Base-by-base conservation (phyloP, 2,797 vertebrate species). In the Sebastes reedi region DNA sequence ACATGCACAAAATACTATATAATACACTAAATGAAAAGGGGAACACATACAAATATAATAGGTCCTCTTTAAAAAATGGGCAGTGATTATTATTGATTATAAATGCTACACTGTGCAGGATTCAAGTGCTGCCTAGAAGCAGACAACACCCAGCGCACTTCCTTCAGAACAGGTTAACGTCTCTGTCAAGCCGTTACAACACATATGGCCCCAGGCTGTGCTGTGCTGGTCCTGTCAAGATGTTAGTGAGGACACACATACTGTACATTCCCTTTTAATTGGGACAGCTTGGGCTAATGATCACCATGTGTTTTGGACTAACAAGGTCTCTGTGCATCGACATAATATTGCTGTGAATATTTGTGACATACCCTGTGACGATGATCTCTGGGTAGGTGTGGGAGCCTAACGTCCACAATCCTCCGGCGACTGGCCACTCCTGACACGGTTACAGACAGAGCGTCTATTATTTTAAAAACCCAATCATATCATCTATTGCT, bases 321-420 rank as follows among this genome's bases (percentile, higher is more conserved):
- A 8, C 16, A 29, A 36, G n/a, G 5, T 25, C 20, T 24, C 39
- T 65, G 8, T 39, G 29, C 24, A 30, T 13, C 3, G n/a, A 77
- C 25, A 55, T n/a, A 39, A 42, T 50, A 55, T 54, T 18, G 3
- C 30, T 30, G 7, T 54, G 10, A 42, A 18, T 61, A 25, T 79
- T 60, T 65, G 20, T 27, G 52, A 84, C 97, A 96, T 94, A 99
- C 98, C 98, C 98, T 80, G 98, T 99, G 90, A 99, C 95, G 90
- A 99, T 98, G 90, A 99, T 97, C 94, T 99, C 98, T 56, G 98
- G 97, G 91, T 97, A 99, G 30, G 97, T 97, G 85, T 98, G 97
- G 34, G 97, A 96, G 79, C 98, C 98, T 34, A 99, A 93, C 8
- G 97, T 99, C 98, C 98, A 99, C 0, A 96, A 96, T 78, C 98